Base-by-base conservation (phyloP, 2,888 invertebrate species). In the Stictocephala bisonia region DNA sequence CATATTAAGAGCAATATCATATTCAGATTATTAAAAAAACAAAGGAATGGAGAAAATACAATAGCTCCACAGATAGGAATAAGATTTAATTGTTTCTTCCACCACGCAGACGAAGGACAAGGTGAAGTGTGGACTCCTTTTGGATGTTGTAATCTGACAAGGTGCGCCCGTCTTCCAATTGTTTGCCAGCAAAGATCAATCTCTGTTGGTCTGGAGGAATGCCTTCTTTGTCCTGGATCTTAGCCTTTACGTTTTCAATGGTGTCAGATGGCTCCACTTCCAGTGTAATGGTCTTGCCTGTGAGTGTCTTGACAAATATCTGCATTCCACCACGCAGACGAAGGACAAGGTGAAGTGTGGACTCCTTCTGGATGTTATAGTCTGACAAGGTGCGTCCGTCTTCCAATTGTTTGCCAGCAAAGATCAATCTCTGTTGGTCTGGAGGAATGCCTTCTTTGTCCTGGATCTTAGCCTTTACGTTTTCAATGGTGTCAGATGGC, bases 71-170 rank as follows among this genome's bases (percentile, higher is more conserved):
- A n/a, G n/a, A n/a, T n/a, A n/a, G n/a, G n/a, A n/a, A n/a, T n/a
- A n/a, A n/a, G n/a, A n/a, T n/a, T n/a, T n/a, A n/a, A n/a, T n/a
- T n/a, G n/a, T n/a, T n/a, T n/a, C n/a, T n/a, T 85, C 84, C 84
- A 73, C 85, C 84, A 73, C 85, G 76, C 2, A 85, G 83, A 80
- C 88, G 84, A 1, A 89, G 82, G 0, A 88, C 88, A 76, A 88
- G 82, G 79, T 88, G 87, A 29, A 88, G 84, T 1, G 88, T 88
- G 0, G 88, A 88, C 79, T 88, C 88, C 78, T 89, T 89, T 78
- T 89, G 89, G 74, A 89, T 89, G 78, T 89, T 89, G 82, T 89
- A 89, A 79, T 89, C 89, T 0, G 87, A 87, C 1, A 88, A 80
- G 2, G 88, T 88, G 40, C 88, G 84, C 0, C 88, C 88, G 83